phyloP scores from a whole-genome alignment of 1,140 invertebrate genomes.

The Pygmarrhopalites habei region DNA sequence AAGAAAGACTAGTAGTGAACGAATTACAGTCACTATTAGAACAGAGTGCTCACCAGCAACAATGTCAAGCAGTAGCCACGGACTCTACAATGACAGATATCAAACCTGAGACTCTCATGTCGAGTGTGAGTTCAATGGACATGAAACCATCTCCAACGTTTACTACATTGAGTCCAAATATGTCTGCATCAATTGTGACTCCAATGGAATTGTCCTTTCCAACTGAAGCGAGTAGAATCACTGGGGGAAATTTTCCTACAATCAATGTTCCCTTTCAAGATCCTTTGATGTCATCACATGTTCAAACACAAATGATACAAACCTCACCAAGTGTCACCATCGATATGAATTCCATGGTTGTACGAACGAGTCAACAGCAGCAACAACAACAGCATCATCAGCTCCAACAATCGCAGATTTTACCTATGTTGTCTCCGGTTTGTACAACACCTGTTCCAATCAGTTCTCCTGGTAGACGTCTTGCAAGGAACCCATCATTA shows the following conservation, averaged over 20 bases:
- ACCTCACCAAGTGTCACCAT: neutral
- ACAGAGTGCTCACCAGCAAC: conserved; percentile 17
- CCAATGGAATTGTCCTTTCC: conserved; percentile 1
- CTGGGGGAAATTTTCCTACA: neutral
- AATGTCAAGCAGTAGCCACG: neutral
- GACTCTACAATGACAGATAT: neutral
- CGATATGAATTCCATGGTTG: neutral
- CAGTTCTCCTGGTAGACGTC: neutral
- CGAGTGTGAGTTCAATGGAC: neutral
- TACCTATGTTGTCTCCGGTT: neutral
- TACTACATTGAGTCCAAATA: conserved; percentile 3
- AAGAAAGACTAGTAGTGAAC: conserved; percentile 20
- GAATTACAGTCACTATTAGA: conserved; percentile 24
- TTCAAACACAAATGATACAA: neutral
- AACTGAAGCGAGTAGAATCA: neutral
- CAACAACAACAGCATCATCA: neutral
- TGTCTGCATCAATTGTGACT: neutral
- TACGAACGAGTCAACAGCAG: neutral
- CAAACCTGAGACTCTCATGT: neutral
- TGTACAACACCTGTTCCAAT: neutral
- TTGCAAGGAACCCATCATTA: neutral
- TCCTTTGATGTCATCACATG: neutral
- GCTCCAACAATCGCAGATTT: neutral
- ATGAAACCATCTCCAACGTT: conserved; percentile 11
- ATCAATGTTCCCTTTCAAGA: neutral